A percentile compares a stretch with the other conserved stretches of the same genome.
phyloP scores from a whole-genome alignment of 2,797 vertebrate species.

The Threskiornis aethiopicus region DNA sequence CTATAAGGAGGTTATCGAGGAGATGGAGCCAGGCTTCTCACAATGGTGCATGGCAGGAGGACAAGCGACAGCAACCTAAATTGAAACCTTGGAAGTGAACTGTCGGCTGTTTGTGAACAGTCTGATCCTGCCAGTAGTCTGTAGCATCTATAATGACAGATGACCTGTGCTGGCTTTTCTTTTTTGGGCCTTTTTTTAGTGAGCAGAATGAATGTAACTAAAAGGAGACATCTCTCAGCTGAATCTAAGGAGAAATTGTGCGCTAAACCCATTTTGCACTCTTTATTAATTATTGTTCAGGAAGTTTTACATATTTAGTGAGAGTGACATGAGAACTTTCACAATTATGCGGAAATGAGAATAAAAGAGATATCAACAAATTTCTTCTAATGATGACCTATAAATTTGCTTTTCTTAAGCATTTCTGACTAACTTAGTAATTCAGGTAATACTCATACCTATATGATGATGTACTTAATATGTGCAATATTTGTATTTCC shows the following conservation, averaged over 20 bases:
- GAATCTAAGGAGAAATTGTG: neutral
- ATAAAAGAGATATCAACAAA: neutral
- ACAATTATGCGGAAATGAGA: neutral
- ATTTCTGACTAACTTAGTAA: neutral
- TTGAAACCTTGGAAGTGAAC: too few species aligned
- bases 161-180: neutral
- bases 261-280: neutral
- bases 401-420: neutral
- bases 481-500: neutral
- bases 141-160: neutral
- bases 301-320: neutral
- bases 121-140: neutral
- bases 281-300: neutral
- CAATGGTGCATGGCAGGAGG: neutral
- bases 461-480: neutral
- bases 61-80: neutral
- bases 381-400: neutral
- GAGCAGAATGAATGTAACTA: too few species aligned
- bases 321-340: neutral
- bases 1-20: rapidly evolving
- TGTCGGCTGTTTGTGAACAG: neutral
- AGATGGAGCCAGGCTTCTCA: neutral
- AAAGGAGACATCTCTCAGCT: neutral
- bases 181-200: neutral
- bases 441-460: neutral